Base-by-base conservation (phyloP, 2,888 invertebrate genomes). In the Dusona sp. region DNA sequence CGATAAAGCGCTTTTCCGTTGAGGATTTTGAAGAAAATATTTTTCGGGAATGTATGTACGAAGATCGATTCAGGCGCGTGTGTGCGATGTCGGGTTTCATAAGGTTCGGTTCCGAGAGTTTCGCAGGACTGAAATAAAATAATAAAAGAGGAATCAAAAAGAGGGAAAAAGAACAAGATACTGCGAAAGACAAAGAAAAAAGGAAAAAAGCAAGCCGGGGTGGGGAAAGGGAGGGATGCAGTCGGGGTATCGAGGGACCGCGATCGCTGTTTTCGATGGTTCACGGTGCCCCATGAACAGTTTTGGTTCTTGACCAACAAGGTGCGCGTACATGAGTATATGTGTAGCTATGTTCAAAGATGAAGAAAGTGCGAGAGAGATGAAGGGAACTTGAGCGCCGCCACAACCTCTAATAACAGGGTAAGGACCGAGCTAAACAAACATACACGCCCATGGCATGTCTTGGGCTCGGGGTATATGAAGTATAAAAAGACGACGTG, bases 391-490 rank as follows among this genome's bases (percentile, higher is more conserved):
- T 78, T 80, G 89, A 80, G 90, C 85, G 90, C 90, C 90, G 89
- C 89, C 87, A 88, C 86, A 85, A 86, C 86, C 84, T 85, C 91
- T 94, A 94, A 94, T 94, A 94, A 94, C 93, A 94, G 94, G 93
- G 93, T 94, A 92, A 75, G 87, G 87, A 89, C 88, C 90, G 90
- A 89, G 92, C 93, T 94, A 94, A 94, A 94, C 94, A 94, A 94
- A 94, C 94, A 94, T 94, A 94, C 94, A 94, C 94, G 94, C 94
- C 94, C 94, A 92, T 93, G 92, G 93, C 92, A 91, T 91, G 90
- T 92, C 92, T 92, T 88, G 81, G 42, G 91, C 90, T 91, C 90
- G 78, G 84, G 72, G 75, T 87, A 83, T 87, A 86, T 83, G 64
- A 19, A 68, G 38, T n/a, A 67, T 74, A 83, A 83, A 86, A 86